Percentiles rank a stretch among this genome's conserved stretches.
Evolutionary conservation across 2,113 vertebrate species (phyloP).

Genomic region (Dipodomys stephensi): DNA sequence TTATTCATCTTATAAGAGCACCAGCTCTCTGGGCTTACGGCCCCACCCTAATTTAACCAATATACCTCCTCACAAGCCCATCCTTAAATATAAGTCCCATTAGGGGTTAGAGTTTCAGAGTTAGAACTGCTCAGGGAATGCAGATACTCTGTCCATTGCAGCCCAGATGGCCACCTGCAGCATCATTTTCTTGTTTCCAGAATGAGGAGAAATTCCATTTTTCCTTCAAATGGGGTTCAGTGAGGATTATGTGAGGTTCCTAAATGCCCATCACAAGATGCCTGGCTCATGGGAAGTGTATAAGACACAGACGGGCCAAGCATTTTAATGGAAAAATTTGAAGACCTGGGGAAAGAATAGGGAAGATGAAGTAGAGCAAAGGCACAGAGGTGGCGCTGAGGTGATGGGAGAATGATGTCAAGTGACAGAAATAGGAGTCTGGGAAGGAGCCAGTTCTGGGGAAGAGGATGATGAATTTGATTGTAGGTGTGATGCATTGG

Average conservation of each 20-base stretch:
- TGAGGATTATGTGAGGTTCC: not conserved
- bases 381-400: not conserved
- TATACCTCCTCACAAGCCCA: not conserved
- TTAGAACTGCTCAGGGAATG: too few relatives aligned
- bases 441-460: constrained; percentile 57
- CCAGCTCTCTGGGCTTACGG: not conserved
- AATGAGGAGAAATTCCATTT: not conserved
- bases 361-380: constrained; percentile 48
- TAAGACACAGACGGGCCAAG: not conserved
- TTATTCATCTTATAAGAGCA: not conserved
- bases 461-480: constrained; percentile 71
- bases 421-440: constrained; percentile 55
- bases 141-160: not conserved
- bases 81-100: not conserved
- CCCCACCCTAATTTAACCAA: not conserved
- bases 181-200: not conserved
- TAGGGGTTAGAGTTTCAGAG: too few relatives aligned
- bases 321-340: constrained; percentile 70
- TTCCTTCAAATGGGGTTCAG: not conserved
- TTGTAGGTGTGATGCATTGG: constrained; percentile 59
- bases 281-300: not conserved
- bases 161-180: too few relatives aligned
- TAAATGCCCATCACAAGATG: not conserved
- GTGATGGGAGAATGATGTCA: constrained; percentile 60
- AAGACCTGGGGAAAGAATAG: not conserved